phyloP scores from a whole-genome alignment of 2,113 vertebrate genomes.

The Larimichthys polyactis region DNA sequence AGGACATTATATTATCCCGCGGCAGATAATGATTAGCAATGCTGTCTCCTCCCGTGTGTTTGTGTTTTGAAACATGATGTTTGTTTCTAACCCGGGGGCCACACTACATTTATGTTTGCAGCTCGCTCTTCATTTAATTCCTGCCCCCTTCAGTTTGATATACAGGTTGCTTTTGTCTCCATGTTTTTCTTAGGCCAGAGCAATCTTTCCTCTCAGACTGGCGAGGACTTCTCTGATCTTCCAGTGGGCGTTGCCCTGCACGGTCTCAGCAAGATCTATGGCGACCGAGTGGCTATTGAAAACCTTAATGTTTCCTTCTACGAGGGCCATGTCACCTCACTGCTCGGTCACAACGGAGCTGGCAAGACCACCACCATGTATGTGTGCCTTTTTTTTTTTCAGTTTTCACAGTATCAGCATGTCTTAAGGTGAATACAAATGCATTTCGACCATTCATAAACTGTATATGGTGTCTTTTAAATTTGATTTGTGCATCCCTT shows the following conservation, averaged over 20 bases:
- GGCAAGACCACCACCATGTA: slow-evolving; percentile 99
- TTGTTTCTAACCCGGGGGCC: slow-evolving; percentile 5
- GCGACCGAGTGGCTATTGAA: slow-evolving; percentile 88
- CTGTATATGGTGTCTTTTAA: slow-evolving; percentile 32
- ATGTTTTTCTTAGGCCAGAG: slow-evolving; percentile 67
- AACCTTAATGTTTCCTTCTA: slow-evolving; percentile 94
- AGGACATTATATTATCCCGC: not conserved
- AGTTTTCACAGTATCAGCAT: slow-evolving; percentile 19
- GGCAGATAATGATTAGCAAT: slow-evolving; percentile 35
- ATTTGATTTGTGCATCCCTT: slow-evolving; percentile 60
- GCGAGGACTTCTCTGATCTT: slow-evolving; percentile 87
- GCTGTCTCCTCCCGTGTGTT: slow-evolving; percentile 19
- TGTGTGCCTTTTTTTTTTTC: slow-evolving; percentile 67
- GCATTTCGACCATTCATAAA: slow-evolving; percentile 33
- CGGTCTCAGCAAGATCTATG: slow-evolving; percentile 93
- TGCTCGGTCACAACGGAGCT: slow-evolving; percentile 97
- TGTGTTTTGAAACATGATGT: slow-evolving; percentile 34
- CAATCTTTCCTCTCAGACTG: slow-evolving; percentile 78
- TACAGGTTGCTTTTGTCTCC: slow-evolving; percentile 33
- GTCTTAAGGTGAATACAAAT: slow-evolving; percentile 26
- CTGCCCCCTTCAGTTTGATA: slow-evolving; percentile 39
- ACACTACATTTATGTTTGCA: slow-evolving; percentile 11
- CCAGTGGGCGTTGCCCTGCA: slow-evolving; percentile 90
- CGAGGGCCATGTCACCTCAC: slow-evolving; percentile 93
- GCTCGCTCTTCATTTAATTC: slow-evolving; percentile 22